Evolutionary conservation across 35 echinoderm and acorn worm species (phyloP), one percentile per base, ranked within the genome.

Genomic region (Nesometra sesokonis): DNA sequence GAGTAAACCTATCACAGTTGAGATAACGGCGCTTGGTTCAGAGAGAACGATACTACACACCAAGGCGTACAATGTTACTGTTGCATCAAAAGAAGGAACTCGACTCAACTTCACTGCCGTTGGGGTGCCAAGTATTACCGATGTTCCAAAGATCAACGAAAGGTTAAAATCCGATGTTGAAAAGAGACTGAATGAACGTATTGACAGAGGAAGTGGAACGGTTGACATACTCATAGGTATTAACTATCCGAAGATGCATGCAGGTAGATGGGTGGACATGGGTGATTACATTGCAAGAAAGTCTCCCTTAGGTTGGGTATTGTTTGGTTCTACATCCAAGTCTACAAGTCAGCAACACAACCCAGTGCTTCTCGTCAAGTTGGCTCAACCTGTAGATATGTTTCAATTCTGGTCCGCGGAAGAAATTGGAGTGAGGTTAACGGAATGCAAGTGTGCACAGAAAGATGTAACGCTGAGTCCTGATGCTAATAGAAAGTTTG

Each of bases 91-190:
- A 32, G 27, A 78, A 32, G 27, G 27, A 32, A 32, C 77, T 30
- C 32, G 5, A n/a, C 77, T 9, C 31, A n/a, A n/a, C 23, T 78
- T 78, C 8, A 32, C 8, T 36, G 89, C 84, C 3, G 31, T 91
- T 37, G 89, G 89, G 13, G 5, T 91, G 32, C 84, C 84, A 27
- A 46, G 33, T 31, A 91, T 91, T 29, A 91, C 78, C 82, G 85
- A 32, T 78, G 31, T 30, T 5, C 27, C 23, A n/a, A 78, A 30
- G 31, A 30, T 32, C 27, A 43, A 15, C 15, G 39, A 43, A 15
- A 43, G 15, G 4, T 43, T 43, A 43, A 43, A 43, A 15, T 43
- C 15, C 4, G 15, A 43, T 4, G 39, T 43, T 43, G 39, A 43
- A 43, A 15, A 43, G 39, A 43, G 15, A 43, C 39, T 43, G 39